These are phyloP conservation scores for Meloidogyne chitwoodi DNA, from an alignment of 1,140 invertebrate genomes.

Conservation along the genomic window DNA sequence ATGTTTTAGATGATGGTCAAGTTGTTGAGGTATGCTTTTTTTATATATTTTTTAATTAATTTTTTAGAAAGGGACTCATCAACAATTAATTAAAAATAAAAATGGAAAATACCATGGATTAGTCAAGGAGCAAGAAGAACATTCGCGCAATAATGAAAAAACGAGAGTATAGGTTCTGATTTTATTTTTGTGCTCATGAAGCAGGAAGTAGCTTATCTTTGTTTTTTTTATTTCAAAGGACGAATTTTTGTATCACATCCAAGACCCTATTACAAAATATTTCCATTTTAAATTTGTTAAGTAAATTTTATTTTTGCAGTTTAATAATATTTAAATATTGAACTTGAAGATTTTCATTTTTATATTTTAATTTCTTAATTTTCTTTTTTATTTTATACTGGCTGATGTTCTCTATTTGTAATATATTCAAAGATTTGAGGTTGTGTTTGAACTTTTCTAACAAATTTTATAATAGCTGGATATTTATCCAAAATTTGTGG, in stretches of 20 bases:
- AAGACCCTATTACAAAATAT: too few relatives aligned
- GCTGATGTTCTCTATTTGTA: constrained; percentile 27
- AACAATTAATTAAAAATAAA: constrained; percentile 30
- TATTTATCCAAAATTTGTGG: constrained; percentile 30
- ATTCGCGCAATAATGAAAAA: not conserved
- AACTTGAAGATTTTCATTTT: not conserved
- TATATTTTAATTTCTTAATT: not conserved
- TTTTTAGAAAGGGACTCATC: constrained; percentile 39
- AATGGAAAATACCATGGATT: constrained; percentile 9
- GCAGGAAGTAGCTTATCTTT: too few relatives aligned
- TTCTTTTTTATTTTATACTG: not conserved
- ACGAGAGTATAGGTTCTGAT: not conserved
- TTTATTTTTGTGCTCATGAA: too few relatives aligned
- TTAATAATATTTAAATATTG: not conserved
- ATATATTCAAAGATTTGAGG: constrained; percentile 31
- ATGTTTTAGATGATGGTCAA: constrained; percentile 30
- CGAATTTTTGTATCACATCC: too few relatives aligned
- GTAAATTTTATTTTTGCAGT: not conserved
- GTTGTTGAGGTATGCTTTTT: constrained; percentile 36
- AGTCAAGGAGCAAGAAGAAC: constrained; percentile 1
- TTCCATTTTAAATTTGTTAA: too few relatives aligned
- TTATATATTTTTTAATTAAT: constrained; percentile 43
- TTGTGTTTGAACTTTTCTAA: constrained; percentile 23
- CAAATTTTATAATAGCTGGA: constrained; percentile 27
- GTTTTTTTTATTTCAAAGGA: too few relatives aligned